Percentiles rank a stretch among this genome's conserved stretches.
Evolutionary conservation across 1,140 invertebrate genomes (phyloP).

Genomic region (Pachyrhynchus sulphureomaculatus): DNA sequence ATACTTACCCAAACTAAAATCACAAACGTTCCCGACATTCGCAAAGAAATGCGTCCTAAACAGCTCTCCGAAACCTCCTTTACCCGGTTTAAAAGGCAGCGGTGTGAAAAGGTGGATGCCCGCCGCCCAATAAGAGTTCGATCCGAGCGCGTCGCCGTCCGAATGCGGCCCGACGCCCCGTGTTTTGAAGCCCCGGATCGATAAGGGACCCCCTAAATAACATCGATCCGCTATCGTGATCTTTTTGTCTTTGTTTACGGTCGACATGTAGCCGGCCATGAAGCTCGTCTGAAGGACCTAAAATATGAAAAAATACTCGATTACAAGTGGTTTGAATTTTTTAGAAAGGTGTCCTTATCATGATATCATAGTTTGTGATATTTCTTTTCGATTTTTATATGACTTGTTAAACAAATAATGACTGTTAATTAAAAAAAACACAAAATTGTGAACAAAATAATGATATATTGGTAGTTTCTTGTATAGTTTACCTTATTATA

Average conservation of each 20-base stretch:
- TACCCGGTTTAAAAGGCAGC: constrained; percentile 77
- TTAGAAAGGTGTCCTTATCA: too few species aligned
- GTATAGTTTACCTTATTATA: too few species aligned
- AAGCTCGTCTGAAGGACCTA: constrained; percentile 75
- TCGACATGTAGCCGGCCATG: constrained; percentile 68
- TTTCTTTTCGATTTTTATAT: too few species aligned
- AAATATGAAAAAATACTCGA: constrained; percentile 25
- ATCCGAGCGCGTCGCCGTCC: constrained; percentile 68
- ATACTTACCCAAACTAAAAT: constrained; percentile 46
- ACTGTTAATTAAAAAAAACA: too few species aligned
- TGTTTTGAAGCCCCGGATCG: constrained; percentile 78
- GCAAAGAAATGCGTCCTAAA: constrained; percentile 84
- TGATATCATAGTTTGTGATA: too few species aligned
- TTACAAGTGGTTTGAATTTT: too few species aligned
- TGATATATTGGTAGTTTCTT: too few species aligned
- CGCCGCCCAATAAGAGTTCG: constrained; percentile 71
- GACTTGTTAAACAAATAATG: too few species aligned
- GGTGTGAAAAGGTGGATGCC: constrained; percentile 73
- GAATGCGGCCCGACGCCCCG: constrained; percentile 78
- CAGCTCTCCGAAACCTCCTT: constrained; percentile 73
- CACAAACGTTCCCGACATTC: constrained; percentile 77
- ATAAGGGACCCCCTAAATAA: constrained; percentile 84
- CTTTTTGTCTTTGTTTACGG: constrained; percentile 63
- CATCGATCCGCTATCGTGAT: constrained; percentile 75
- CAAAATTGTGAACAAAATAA: too few species aligned